These are phyloP conservation scores for Megastigmus dorsalis DNA, from an alignment of 2,888 invertebrate genomes.

Conservation along the genomic window DNA sequence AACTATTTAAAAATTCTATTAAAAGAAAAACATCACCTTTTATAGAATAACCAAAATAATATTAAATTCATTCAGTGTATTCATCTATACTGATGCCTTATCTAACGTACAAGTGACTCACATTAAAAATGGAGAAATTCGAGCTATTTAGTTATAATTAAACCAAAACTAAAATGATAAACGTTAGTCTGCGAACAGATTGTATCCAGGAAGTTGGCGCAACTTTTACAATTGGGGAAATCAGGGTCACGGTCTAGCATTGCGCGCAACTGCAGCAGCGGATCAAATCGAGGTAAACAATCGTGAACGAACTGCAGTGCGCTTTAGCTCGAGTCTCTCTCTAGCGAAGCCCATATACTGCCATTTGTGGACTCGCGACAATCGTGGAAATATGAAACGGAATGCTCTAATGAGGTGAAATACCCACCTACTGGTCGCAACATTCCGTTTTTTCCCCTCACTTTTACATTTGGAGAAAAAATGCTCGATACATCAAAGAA, in stretches of 20 bases:
- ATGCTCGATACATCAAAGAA: not conserved
- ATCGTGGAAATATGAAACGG: constrained; percentile 48
- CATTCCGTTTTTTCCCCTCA: not conserved
- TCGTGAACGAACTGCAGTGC: constrained; percentile 6
- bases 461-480: not conserved
- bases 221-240: constrained; percentile 49
- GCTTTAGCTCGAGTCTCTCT: not conserved
- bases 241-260: constrained; percentile 52
- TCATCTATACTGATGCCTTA: too few relatives aligned
- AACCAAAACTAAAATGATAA: too few relatives aligned
- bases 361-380: constrained; percentile 36
- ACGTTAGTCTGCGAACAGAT: too few relatives aligned
- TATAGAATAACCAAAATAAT: too few relatives aligned
- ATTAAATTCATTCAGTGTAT: too few relatives aligned
- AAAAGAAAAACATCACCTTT: too few relatives aligned
- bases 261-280: not conserved
- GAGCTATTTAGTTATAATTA: too few relatives aligned
- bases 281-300: constrained; percentile 48
- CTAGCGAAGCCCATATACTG: too few relatives aligned
- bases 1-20: too few relatives aligned
- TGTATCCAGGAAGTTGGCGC: too few relatives aligned
- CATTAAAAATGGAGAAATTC: too few relatives aligned
- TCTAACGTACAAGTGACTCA: too few relatives aligned
- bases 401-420: constrained; percentile 51
- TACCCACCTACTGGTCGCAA: constrained; percentile 7